phyloP scores from a whole-genome alignment of 2,113 vertebrate genomes.

The Dermatemys mawii region DNA sequence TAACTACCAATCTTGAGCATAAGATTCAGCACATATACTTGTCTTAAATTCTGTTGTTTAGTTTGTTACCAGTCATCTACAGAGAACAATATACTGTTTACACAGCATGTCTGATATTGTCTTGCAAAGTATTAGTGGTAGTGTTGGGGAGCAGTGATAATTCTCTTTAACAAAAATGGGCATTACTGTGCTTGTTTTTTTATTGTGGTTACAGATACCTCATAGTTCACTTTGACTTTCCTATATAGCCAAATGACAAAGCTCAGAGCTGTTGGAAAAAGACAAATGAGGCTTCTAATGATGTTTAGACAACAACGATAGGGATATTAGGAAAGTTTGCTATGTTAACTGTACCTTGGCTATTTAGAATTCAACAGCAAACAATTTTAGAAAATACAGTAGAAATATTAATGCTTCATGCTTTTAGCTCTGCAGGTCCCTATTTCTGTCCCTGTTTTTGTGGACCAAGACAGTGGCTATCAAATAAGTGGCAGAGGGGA shows the following conservation, averaged over 20 bases:
- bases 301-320: not conserved
- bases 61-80: conserved; percentile 29
- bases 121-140: not conserved
- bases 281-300: not conserved
- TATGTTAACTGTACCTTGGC: not conserved
- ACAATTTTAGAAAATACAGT: not conserved
- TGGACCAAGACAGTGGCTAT: accelerated
- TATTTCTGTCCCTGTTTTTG: accelerated
- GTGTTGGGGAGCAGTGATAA: not conserved
- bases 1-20: not conserved
- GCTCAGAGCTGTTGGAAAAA: not conserved
- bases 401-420: not conserved
- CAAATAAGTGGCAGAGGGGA: not conserved
- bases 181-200: not conserved
- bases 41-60: conserved; percentile 34
- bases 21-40: not conserved
- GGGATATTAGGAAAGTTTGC: not conserved
- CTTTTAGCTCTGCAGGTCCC: not conserved
- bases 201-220: not conserved
- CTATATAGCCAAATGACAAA: not conserved
- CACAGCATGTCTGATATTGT: conserved; percentile 1
- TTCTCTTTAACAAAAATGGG: not conserved
- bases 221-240: not conserved
- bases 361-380: not conserved
- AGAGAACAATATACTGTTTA: conserved; percentile 36